phyloP scores from a whole-genome alignment of 2,888 invertebrate species.

The Scrobipalpa atriplicella region DNA sequence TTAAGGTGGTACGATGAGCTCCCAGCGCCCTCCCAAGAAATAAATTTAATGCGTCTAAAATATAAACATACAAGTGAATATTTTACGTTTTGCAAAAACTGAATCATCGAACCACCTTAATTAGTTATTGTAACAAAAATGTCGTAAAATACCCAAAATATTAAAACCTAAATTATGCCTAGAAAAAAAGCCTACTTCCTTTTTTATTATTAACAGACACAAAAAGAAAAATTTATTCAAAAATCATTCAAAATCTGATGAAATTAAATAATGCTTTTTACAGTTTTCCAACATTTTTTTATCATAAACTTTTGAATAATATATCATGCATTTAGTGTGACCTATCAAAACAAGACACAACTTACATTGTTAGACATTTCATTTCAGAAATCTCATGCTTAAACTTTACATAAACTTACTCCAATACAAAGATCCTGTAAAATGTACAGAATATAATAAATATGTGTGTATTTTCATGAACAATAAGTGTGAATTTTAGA shows the following conservation, averaged over 20 bases:
- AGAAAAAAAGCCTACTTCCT: background rate
- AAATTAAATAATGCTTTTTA: too few relatives aligned
- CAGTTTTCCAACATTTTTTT: background rate
- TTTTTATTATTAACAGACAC: background rate
- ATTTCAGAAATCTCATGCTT: conserved; percentile 45
- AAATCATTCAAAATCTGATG: background rate
- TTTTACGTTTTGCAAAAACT: too few relatives aligned
- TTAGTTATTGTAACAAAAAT: too few relatives aligned
- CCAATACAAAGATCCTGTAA: conserved; percentile 75
- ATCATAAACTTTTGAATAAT: background rate
- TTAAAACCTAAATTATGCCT: too few relatives aligned
- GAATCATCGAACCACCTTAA: too few relatives aligned
- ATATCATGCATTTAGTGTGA: conserved; percentile 38
- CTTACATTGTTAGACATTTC: conserved; percentile 27
- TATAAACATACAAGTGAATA: too few relatives aligned
- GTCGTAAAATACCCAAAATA: too few relatives aligned
- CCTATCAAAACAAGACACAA: conserved; percentile 33
- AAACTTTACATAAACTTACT: conserved; percentile 63
- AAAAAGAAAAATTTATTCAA: background rate
- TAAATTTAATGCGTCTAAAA: too few relatives aligned
- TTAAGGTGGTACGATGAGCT: too few relatives aligned
- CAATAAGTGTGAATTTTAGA: background rate
- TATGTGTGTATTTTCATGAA: background rate
- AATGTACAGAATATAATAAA: background rate
- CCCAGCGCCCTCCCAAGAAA: too few relatives aligned